Percentiles rank a stretch among this genome's conserved stretches.
Conservation (phyloP, 2,888 invertebrate species). For the Scaptomyza cyrtandrae region DNA sequence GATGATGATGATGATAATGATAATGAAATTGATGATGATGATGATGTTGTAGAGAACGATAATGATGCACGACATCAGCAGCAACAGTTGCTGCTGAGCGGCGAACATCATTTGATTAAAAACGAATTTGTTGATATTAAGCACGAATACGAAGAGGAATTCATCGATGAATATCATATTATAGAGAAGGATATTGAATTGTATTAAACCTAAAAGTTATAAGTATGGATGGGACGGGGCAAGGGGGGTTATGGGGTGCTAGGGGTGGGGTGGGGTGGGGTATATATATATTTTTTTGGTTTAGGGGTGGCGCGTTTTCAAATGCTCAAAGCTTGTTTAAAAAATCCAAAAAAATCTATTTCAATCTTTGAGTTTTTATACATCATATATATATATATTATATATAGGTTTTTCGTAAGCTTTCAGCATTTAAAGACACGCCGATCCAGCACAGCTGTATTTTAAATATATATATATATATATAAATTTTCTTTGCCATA, state of each 20-base stretch:
- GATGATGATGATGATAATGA: slow-evolving; percentile 59
- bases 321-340: slow-evolving; percentile 26
- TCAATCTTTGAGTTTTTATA: not conserved
- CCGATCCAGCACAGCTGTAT: slow-evolving; percentile 58
- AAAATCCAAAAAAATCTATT: too few species aligned
- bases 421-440: slow-evolving; percentile 63
- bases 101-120: slow-evolving; percentile 54
- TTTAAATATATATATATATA: slow-evolving; percentile 8
- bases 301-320: slow-evolving; percentile 18
- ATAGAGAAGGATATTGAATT: slow-evolving; percentile 76
- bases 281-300: not conserved
- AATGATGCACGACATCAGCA: slow-evolving; percentile 50
- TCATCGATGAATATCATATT: slow-evolving; percentile 59
- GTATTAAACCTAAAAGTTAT: slow-evolving; percentile 43
- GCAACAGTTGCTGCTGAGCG: slow-evolving; percentile 42
- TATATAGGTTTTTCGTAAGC: slow-evolving; percentile 24
- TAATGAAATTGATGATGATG: slow-evolving; percentile 27
- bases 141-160: slow-evolving; percentile 66
- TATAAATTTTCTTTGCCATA: not conserved
- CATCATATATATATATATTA: too few species aligned
- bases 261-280: not conserved
- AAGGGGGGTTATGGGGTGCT: not conserved
- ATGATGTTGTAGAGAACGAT: slow-evolving; percentile 18
- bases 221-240: not conserved
- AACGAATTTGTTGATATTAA: slow-evolving; percentile 64